Conservation (phyloP, 2,797 vertebrate genomes). For the Australoheros facetus region DNA sequence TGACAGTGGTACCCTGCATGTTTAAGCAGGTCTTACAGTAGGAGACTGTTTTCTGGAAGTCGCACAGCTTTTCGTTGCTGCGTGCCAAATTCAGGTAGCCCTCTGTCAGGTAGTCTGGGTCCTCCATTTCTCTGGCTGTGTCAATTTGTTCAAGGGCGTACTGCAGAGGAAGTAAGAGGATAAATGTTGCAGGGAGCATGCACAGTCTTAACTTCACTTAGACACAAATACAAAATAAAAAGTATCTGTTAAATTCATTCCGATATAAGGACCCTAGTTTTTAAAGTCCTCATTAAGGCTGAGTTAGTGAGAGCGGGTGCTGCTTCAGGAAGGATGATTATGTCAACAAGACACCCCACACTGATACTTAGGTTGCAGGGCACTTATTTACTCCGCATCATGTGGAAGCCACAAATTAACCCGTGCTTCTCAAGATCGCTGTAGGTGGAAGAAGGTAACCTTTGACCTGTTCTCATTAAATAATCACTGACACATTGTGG, state of each 20-base stretch:
- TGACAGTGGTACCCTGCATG: conserved; percentile 94
- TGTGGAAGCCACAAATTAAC: conserved; percentile 78
- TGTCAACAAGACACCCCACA: conserved; percentile 81
- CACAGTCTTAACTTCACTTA: not conserved
- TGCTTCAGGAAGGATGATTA: conserved; percentile 68
- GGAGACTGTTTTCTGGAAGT: conserved; percentile 97
- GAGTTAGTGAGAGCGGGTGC: conserved; percentile 46
- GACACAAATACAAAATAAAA: not conserved
- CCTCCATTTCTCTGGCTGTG: conserved; percentile 95
- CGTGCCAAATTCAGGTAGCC: conserved; percentile 98
- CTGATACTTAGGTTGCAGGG: conserved; percentile 74
- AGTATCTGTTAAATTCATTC: not conserved
- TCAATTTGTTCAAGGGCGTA: conserved; percentile 96
- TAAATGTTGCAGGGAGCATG: not conserved
- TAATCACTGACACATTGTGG: conserved; percentile 4
- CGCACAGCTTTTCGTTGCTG: conserved; percentile 98
- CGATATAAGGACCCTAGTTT: conserved; percentile 15
- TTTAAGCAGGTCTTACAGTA: conserved; percentile 98
- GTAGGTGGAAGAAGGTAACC: conserved; percentile 40
- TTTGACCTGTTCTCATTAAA: conserved; percentile 37
- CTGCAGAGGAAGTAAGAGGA: conserved; percentile 66
- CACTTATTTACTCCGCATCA: conserved; percentile 77
- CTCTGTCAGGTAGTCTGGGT: conserved; percentile 94
- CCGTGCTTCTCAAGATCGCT: conserved; percentile 61
- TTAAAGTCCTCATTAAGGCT: conserved; percentile 56